A percentile compares a stretch with the other conserved stretches of the same genome.
Evolutionary conservation across 2,797 vertebrate genomes (phyloP).

Genomic region (Melopsittacus undulatus): DNA sequence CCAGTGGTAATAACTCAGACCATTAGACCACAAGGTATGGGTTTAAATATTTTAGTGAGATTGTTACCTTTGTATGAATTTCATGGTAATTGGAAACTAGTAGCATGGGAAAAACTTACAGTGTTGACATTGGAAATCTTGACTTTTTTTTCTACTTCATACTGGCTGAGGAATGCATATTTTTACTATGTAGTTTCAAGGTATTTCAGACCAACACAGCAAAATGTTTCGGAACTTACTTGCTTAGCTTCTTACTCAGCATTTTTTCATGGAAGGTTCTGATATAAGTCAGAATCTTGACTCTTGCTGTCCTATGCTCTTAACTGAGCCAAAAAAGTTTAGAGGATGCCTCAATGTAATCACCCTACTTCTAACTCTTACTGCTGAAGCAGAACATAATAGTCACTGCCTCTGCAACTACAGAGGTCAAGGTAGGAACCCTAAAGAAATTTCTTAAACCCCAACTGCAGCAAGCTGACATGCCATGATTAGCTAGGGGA

Average conservation of each 20-base stretch:
- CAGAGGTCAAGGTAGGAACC: background rate
- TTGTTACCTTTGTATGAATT: constrained; percentile 61
- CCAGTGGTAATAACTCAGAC: constrained; percentile 87
- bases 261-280: background rate
- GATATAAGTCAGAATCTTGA: background rate
- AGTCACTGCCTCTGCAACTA: background rate
- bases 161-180: constrained; percentile 27
- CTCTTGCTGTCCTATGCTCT: background rate
- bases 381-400: background rate
- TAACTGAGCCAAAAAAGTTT: background rate
- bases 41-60: constrained; percentile 63
- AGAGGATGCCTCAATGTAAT: background rate
- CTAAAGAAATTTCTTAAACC: background rate
- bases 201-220: background rate
- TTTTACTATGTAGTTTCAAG: background rate
- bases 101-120: constrained; percentile 13
- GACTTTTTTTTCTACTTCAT: background rate
- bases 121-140: constrained; percentile 17
- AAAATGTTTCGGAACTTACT: background rate
- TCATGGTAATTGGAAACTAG: constrained; percentile 29
- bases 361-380: background rate
- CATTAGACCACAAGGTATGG: constrained; percentile 82
- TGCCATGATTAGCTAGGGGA: background rate
- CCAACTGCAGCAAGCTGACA: background rate
- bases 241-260: background rate